Conservation (phyloP, 1,140 invertebrate genomes). For the Bombus confusus region DNA sequence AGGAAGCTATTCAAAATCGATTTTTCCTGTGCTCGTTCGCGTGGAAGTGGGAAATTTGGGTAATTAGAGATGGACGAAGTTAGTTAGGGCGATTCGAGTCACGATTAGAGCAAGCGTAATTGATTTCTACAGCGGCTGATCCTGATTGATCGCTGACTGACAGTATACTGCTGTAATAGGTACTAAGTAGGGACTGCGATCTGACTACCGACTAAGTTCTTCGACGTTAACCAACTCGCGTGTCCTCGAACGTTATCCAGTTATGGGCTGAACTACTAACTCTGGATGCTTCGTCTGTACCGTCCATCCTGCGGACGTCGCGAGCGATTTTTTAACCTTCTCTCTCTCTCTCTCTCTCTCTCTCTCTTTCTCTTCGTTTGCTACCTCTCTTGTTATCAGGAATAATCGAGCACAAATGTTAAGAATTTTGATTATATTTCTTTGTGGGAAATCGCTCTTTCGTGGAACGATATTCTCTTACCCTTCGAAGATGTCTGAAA, state of each 20-base stretch:
- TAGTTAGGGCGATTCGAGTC: not conserved
- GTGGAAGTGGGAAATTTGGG: not conserved
- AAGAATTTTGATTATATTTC: not conserved
- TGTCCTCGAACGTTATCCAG: not conserved
- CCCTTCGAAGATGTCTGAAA: not conserved
- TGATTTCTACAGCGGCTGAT: not conserved
- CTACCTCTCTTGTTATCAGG: not conserved
- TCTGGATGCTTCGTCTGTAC: not conserved
- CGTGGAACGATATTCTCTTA: not conserved
- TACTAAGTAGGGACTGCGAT: not conserved
- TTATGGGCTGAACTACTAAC: not conserved
- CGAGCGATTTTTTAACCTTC: not conserved
- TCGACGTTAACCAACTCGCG: not conserved
- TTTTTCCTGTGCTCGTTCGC: not conserved
- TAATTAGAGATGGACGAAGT: not conserved
- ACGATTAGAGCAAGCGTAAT: constrained; percentile 11
- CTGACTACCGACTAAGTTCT: not conserved
- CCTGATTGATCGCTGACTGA: constrained; percentile 29
- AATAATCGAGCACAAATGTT: not conserved
- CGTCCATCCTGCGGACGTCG: too few species aligned
- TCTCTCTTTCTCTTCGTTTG: not conserved
- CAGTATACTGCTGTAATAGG: not conserved
- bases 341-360: not conserved
- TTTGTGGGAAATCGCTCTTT: too few species aligned
- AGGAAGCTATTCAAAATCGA: not conserved